Percentiles rank a stretch among this genome's conserved stretches.
phyloP scores from a whole-genome alignment of 2,113 vertebrate species.

The Petaurus breviceps region DNA sequence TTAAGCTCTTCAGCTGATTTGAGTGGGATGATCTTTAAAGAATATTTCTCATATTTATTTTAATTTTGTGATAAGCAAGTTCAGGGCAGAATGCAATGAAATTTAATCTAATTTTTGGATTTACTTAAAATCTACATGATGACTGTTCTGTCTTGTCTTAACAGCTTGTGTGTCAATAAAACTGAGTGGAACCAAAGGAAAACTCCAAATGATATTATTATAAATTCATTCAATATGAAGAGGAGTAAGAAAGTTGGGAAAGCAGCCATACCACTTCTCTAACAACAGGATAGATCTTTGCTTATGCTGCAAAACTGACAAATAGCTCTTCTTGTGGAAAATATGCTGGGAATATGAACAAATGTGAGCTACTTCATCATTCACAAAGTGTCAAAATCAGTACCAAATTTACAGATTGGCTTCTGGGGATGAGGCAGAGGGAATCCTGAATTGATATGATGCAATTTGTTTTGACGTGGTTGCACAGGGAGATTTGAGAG shows the following conservation, averaged over 20 bases:
- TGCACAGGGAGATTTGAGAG: not conserved
- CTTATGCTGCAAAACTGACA: not conserved
- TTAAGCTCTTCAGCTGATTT: slow-evolving; percentile 40
- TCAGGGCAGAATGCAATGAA: slow-evolving; percentile 20
- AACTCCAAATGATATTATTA: slow-evolving; percentile 58
- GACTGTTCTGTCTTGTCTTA: slow-evolving; percentile 60
- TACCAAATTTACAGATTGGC: not conserved
- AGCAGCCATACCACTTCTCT: not conserved
- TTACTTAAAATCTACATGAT: not conserved
- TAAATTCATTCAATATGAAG: slow-evolving; percentile 47
- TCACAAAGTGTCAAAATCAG: not conserved
- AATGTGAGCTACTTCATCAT: slow-evolving; percentile 1
- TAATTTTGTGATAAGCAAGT: slow-evolving; percentile 67
- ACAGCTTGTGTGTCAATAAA: slow-evolving; percentile 70
- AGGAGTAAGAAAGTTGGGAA: slow-evolving; percentile 14
- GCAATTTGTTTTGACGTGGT: not conserved
- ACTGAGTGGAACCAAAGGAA: slow-evolving; percentile 65
- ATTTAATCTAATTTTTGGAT: slow-evolving; percentile 68
- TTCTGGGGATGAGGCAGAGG: not conserved
- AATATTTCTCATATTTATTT: slow-evolving; percentile 68
- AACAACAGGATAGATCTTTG: not conserved
- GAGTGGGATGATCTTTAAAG: slow-evolving; percentile 41
- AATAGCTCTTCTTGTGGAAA: not conserved
- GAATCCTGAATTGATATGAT: not conserved
- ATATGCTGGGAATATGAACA: not conserved